Percentiles rank a stretch among this genome's conserved stretches.
Evolutionary conservation across 2,797 vertebrate genomes (phyloP).

Genomic region (Characodon lateralis): DNA sequence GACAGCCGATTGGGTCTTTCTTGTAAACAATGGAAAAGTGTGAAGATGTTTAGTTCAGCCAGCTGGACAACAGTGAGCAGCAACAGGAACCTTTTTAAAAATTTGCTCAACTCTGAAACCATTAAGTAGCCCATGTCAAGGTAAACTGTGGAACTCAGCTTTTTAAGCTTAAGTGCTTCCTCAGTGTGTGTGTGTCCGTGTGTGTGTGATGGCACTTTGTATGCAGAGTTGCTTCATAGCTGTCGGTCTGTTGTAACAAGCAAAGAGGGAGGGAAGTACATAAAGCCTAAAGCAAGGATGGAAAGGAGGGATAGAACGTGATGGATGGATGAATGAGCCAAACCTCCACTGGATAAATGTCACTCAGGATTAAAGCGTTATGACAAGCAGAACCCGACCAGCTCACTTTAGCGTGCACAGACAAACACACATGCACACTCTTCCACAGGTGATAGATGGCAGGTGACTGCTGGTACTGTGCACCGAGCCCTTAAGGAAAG

Average conservation of each 20-base stretch:
- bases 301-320: slow-evolving; percentile 51
- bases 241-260: slow-evolving; percentile 64
- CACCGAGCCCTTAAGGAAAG: slow-evolving; percentile 49
- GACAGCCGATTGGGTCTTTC: background rate
- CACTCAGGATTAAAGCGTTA: slow-evolving; percentile 73
- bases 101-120: background rate
- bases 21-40: background rate
- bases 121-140: background rate
- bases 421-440: slow-evolving; percentile 3
- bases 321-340: slow-evolving; percentile 72
- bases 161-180: background rate
- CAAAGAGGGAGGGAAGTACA: slow-evolving; percentile 50
- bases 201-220: slow-evolving; percentile 35
- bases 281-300: slow-evolving; percentile 49
- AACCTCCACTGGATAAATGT: slow-evolving; percentile 70
- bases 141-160: background rate
- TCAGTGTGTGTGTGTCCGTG: slow-evolving; percentile 14
- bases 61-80: background rate
- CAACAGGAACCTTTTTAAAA: background rate
- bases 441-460: slow-evolving; percentile 64
- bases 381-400: slow-evolving; percentile 61
- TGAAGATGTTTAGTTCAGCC: background rate
- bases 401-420: slow-evolving; percentile 5
- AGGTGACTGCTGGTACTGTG: slow-evolving; percentile 55
- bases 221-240: slow-evolving; percentile 47